Percentiles rank a stretch among this genome's conserved stretches.
Evolutionary conservation across 2,113 vertebrate genomes (phyloP).

Genomic region (Caloenas nicobarica): DNA sequence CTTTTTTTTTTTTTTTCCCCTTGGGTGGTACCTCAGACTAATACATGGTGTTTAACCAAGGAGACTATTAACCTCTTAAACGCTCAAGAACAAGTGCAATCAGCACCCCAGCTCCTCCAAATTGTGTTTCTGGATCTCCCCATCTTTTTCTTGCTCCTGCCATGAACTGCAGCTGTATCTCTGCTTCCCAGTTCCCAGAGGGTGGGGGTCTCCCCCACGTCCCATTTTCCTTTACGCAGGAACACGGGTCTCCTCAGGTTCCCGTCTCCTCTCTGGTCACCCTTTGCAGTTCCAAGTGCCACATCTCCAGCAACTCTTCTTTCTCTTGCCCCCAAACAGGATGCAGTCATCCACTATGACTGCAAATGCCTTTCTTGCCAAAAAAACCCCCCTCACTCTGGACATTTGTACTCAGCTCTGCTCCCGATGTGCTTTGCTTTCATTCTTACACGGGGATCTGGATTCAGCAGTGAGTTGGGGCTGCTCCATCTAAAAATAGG

Average conservation of each 20-base stretch:
- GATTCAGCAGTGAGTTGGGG: neutral
- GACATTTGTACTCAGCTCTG: neutral
- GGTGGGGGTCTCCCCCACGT: neutral
- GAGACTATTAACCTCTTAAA: neutral
- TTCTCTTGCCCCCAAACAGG: neutral
- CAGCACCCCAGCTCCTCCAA: neutral
- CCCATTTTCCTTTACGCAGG: neutral
- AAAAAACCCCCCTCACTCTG: neutral
- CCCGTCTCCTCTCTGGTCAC: rapidly evolving
- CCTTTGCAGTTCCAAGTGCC: neutral
- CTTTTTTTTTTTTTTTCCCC: neutral
- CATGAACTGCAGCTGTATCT: neutral
- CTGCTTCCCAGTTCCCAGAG: neutral
- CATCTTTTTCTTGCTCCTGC: neutral
- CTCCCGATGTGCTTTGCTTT: neutral
- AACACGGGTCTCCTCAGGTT: rapidly evolving
- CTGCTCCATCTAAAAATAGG: neutral
- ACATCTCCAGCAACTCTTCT: rapidly evolving
- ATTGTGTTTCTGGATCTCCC: neutral
- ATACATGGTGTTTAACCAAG: neutral
- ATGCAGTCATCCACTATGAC: neutral
- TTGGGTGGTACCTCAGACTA: neutral
- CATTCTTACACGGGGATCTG: neutral
- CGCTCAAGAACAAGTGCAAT: neutral
- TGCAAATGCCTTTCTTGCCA: neutral